Base-by-base conservation (phyloP, 2,113 vertebrate genomes). In the Cebidichthys violaceus region DNA sequence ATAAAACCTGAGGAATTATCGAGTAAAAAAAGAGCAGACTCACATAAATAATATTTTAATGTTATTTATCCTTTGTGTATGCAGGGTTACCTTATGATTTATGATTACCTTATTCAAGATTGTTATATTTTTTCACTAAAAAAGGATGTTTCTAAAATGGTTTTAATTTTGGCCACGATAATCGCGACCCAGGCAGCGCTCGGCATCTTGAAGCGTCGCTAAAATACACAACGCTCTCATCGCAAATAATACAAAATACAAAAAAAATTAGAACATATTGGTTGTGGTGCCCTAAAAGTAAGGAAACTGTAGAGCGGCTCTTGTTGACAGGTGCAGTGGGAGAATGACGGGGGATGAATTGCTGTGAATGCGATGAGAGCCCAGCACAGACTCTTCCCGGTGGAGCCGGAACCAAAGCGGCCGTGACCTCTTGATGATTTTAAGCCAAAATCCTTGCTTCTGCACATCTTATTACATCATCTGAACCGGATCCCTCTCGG, bases 361-460 rank as follows among this genome's bases (percentile, higher is more conserved):
- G 47, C 76, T 33, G 24, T 41, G 67, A 74, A 61, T 60, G 37
- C 43, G 71, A 65, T 37, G 64, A 75, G 60, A 66, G 35, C 45
- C 77, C 37, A 67, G 60, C 29, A 15, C 6, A 55, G 67, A 81
- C 77, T 41, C 54, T 72, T 75, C 68, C 59, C 24, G 75, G 10
- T 41, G 15, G 57, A 47, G 54, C 69, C 2, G 50, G 14, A 60
- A 24, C 22, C 24, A 33, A 77, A 62, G 74, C 37, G 64, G 61
- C 57, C 57, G 70, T 57, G 65, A 81, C 82, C 73, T 73, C 76
- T 66, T 57, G 50, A 67, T 22, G 47, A 62, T 57, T 71, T 55
- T 11, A 31, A 65, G 75, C 71, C 24, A 54, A 82, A 82, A 67
- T 74, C 75, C 17, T 60, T 60, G 79, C 52, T 62, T 66, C 60